Evolutionary conservation across 2,797 vertebrate genomes (phyloP).

Genomic region (Pseudotriccus pelzelni): DNA sequence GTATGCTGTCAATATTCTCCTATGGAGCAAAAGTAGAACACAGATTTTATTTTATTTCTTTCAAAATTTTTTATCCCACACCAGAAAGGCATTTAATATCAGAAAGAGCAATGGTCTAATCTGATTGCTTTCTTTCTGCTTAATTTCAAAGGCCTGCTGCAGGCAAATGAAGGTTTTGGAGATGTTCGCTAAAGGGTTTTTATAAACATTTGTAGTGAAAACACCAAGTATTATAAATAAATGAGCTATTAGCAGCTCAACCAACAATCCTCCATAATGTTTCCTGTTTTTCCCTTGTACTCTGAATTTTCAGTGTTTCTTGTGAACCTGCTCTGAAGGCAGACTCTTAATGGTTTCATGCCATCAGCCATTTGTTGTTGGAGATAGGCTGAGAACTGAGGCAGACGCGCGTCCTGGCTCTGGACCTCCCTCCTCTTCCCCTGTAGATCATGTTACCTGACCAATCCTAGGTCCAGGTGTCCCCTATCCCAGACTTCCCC

Average conservation of each 20-base stretch:
- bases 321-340: not conserved
- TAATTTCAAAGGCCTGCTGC: not conserved
- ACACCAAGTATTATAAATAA: not conserved
- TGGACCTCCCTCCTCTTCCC: too few species aligned
- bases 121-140: not conserved
- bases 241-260: not conserved
- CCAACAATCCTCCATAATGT: not conserved
- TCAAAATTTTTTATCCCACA: not conserved
- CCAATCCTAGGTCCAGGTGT: too few species aligned
- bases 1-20: not conserved
- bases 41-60: not conserved
- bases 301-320: not conserved
- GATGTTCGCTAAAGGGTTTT: not conserved
- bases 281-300: not conserved
- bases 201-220: not conserved
- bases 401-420: too few species aligned
- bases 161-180: not conserved
- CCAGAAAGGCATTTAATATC: not conserved
- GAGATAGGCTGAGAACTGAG: too few species aligned
- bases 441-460: too few species aligned
- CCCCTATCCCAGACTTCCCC: too few species aligned
- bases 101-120: not conserved
- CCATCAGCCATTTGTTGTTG: not conserved
- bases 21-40: not conserved
- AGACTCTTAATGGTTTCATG: not conserved